Base-by-base conservation (phyloP, 2,888 invertebrate species). In the Troides aeacus region DNA sequence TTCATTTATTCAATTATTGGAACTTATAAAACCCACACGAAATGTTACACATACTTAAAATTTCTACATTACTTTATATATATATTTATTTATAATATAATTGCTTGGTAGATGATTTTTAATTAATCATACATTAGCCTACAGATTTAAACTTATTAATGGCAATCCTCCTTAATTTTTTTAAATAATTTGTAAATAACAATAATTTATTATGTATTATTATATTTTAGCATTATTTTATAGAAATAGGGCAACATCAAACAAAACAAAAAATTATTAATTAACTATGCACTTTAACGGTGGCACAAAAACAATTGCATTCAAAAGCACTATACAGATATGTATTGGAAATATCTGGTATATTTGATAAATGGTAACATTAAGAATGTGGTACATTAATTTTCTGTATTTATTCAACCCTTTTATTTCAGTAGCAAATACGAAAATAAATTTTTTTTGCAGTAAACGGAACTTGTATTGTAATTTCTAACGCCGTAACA, bases 401-500 rank as follows among this genome's bases (percentile, higher is more conserved):
- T 50, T 50, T 50, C 12, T 12, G 50, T 50, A 18, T 50, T 50
- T 50, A 50, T 50, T 15, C 0, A 50, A 15, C 18, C 0, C 17
- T 17, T 17, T 50, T 50, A 50, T 15, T 17, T 5, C 15, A 50
- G 50, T 18, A 50, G 50, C 15, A 30, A 64, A 60, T 39, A 59
- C 30, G 17, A 42, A 30, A 24, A 62, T 57, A 12, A 69, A 56
- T 42, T 58, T 61, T 61, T 46, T 64, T 61, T 56, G 50, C 30
- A 36, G 30, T 62, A 62, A 70, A 42, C 57, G 15, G 42, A 57
- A 58, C 65, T 69, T 64, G 46, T 64, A 58, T 70, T 46, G 64
- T 63, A 59, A 63, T 62, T 70, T 66, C 66, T 24, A 66, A 70
- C 56, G 63, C 66, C 39, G 62, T 76, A 79, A 75, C 66, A 75